Base-by-base conservation (phyloP, 2,888 invertebrate genomes). In the Troglohyphantes excavatus region DNA sequence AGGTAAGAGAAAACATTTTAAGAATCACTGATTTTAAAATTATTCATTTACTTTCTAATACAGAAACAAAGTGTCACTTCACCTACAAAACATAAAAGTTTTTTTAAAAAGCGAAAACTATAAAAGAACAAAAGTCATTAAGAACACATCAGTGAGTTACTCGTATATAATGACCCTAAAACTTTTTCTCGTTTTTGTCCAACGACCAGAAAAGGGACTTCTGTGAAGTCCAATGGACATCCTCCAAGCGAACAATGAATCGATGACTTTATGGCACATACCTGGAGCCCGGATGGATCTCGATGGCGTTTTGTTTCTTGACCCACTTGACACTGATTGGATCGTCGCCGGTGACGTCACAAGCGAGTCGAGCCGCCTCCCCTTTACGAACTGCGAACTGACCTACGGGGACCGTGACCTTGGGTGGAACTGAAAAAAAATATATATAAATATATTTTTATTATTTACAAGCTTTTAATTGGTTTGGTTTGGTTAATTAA, bases 271-370 rank as follows among this genome's bases (percentile, higher is more conserved):
- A 46, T 27, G 19, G n/a, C n/a, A 29, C 83, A 23, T 81, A 90
- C 90, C 90, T 90, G 21, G 90, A 90, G 23, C 90, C 90, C 17
- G 90, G 85, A 90, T 85, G 90, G 19, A 85, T 79, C 72, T 90
- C 90, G 23, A 90, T 85, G 67, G 79, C 81, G 39, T 59, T 85
- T 68, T 85, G 79, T 68, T 90, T 90, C 81, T 90, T 90, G 70
- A 85, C 65, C 90, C 90, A 90, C 73, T 75, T 85, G 85, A 90
- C 85, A 68, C 67, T 79, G 70, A 90, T 90, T 73, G 90, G 90
- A 26, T 79, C 85, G 29, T 90, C 61, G 33, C 90, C 90, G 2
- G 84, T 90, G 79, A 90, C 90, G 75, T 90, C 90, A 81, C 90
- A 90, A 1, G 70, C 85, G n/a, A 90, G 43, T 9, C 90, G 70